phyloP scores from a whole-genome alignment of 1,140 invertebrate genomes.

The Drosophila sproati region DNA sequence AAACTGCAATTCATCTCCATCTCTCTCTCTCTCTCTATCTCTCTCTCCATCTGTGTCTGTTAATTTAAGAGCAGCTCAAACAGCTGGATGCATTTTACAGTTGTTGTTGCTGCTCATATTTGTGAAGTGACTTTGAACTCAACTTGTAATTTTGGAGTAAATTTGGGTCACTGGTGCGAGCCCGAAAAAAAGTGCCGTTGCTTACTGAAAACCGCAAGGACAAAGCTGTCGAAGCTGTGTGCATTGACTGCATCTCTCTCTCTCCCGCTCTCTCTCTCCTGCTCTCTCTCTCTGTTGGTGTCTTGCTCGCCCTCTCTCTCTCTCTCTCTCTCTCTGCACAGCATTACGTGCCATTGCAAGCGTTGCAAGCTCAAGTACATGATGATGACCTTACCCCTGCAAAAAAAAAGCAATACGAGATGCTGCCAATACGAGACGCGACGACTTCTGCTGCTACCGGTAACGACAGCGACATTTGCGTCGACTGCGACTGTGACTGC shows the following conservation, averaged over 20 bases:
- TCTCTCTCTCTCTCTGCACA: slow-evolving; percentile 32
- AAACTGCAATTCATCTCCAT: neutral
- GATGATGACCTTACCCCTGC: slow-evolving; percentile 66
- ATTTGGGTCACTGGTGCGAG: slow-evolving; percentile 58
- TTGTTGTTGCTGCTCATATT: neutral
- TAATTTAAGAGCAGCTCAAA: neutral
- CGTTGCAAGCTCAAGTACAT: slow-evolving; percentile 76
- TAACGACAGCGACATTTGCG: neutral
- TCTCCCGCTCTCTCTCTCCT: neutral
- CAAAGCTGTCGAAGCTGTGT: slow-evolving; percentile 45
- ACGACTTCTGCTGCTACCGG: slow-evolving; percentile 1
- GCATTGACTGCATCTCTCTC: slow-evolving; percentile 27
- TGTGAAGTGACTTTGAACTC: slow-evolving; percentile 42
- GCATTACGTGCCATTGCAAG: slow-evolving; percentile 53
- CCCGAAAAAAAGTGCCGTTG: slow-evolving; percentile 39
- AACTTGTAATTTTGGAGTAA: slow-evolving; percentile 36
- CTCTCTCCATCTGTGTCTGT: too few relatives aligned
- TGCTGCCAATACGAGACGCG: slow-evolving; percentile 3
- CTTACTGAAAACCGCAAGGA: slow-evolving; percentile 55
- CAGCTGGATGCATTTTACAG: slow-evolving; percentile 7
- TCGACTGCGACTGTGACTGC: slow-evolving; percentile 16
- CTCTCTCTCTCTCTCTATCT: neutral
- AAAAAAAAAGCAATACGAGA: slow-evolving; percentile 21
- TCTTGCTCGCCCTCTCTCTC: slow-evolving; percentile 4
- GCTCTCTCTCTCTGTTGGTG: slow-evolving; percentile 6